A percentile compares a stretch with the other conserved stretches of the same genome.
Conservation (phyloP, 2,113 vertebrate genomes). For the Pseudorhombus dupliciocellatus region DNA sequence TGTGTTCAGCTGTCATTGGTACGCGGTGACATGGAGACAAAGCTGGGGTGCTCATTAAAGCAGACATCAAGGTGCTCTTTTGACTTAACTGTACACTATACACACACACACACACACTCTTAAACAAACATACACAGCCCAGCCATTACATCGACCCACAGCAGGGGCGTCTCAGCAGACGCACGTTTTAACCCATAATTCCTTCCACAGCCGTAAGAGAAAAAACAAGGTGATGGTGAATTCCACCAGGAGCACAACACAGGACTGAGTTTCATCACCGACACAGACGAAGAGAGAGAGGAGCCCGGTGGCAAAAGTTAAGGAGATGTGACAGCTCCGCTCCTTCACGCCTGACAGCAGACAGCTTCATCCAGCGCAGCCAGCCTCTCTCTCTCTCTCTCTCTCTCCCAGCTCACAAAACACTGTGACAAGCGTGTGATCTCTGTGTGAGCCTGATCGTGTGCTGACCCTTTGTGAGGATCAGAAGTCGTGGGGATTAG, state of each 20-base stretch:
- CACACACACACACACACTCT: slow-evolving; percentile 9
- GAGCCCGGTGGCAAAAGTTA: slow-evolving; percentile 43
- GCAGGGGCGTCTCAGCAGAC: slow-evolving; percentile 47
- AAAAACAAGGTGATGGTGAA: slow-evolving; percentile 7
- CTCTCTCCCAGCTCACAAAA: slow-evolving; percentile 23
- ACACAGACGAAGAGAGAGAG: background rate
- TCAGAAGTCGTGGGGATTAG: background rate
- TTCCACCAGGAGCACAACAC: background rate
- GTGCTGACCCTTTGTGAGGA: background rate
- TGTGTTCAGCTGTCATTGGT: slow-evolving; percentile 51
- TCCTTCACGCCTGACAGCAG: slow-evolving; percentile 49
- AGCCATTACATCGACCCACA: slow-evolving; percentile 50
- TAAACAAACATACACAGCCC: background rate
- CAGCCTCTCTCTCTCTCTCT: slow-evolving; percentile 1
- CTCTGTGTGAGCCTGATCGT: background rate
- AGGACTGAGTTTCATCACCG: slow-evolving; percentile 14
- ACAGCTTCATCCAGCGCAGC: slow-evolving; percentile 58
- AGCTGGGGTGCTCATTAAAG: slow-evolving; percentile 59
- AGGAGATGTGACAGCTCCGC: slow-evolving; percentile 53
- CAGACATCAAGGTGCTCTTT: slow-evolving; percentile 61
- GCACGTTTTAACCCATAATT: slow-evolving; percentile 16
- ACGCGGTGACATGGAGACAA: slow-evolving; percentile 59
- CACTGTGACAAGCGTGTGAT: slow-evolving; percentile 37
- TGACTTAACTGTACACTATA: slow-evolving; percentile 36
- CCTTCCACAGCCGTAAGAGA: background rate